phyloP scores from a whole-genome alignment of 2,888 invertebrate species.

The Laspeyria flexula region DNA sequence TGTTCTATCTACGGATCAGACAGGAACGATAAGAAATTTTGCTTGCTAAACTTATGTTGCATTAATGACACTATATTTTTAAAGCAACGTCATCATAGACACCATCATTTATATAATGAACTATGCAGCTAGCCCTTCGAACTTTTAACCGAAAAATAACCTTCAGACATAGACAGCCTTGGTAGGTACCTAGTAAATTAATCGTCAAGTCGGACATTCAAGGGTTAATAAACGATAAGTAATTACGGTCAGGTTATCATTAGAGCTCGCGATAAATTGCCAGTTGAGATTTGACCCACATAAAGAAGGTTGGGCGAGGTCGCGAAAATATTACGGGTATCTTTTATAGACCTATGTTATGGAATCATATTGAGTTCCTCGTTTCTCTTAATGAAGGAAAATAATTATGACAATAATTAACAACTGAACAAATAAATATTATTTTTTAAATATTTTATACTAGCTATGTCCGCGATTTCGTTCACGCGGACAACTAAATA shows the following conservation, averaged over 20 bases:
- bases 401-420: too few relatives aligned
- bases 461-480: too few relatives aligned
- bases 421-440: too few relatives aligned
- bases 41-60: too few relatives aligned
- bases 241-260: constrained; percentile 55
- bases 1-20: too few relatives aligned
- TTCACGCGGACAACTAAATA: too few relatives aligned
- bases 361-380: neutral
- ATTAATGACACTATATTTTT: too few relatives aligned
- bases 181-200: constrained; percentile 38
- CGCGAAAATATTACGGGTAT: constrained; percentile 41
- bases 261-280: constrained; percentile 46
- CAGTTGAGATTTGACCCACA: constrained; percentile 51
- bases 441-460: too few relatives aligned
- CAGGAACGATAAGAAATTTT: too few relatives aligned
- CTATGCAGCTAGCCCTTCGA: neutral
- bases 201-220: constrained; percentile 42
- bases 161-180: constrained; percentile 18
- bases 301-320: constrained; percentile 45
- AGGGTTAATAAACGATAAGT: constrained; percentile 56
- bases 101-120: neutral
- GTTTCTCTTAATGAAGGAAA: neutral
- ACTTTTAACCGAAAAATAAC: constrained; percentile 20
- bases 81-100: too few relatives aligned
- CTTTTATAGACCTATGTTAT: constrained; percentile 22